A percentile compares a stretch with the other conserved stretches of the same genome.
phyloP scores from a whole-genome alignment of 2,797 vertebrate species.

The Jordanella pulchra region DNA sequence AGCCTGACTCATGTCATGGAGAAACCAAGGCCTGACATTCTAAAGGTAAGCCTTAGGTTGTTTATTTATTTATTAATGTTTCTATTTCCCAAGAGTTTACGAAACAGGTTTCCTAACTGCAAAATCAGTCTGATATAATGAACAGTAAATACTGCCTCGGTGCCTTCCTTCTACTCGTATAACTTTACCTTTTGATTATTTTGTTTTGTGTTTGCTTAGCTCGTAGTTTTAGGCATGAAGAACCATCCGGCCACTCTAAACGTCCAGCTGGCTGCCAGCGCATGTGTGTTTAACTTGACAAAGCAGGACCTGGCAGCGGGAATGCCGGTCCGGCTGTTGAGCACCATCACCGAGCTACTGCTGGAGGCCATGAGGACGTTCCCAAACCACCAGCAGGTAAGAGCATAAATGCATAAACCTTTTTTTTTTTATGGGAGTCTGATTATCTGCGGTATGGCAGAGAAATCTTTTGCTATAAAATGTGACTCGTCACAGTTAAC shows the following conservation, averaged over 20 bases:
- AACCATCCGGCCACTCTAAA: constrained; percentile 95
- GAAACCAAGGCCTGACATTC: constrained; percentile 94
- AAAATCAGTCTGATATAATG: background rate
- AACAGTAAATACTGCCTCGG: background rate
- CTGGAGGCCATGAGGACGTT: constrained; percentile 98
- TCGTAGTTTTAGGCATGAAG: constrained; percentile 96
- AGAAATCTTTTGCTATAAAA: background rate
- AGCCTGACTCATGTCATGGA: constrained; percentile 96
- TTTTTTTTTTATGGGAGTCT: background rate
- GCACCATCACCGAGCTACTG: constrained; percentile 91
- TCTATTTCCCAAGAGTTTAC: background rate
- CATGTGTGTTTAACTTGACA: constrained; percentile 97
- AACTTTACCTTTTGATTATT: background rate
- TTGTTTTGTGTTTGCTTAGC: constrained; percentile 66
- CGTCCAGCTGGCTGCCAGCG: constrained; percentile 96
- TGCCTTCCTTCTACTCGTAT: background rate
- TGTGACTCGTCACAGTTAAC: background rate
- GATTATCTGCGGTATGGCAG: background rate
- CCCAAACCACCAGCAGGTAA: constrained; percentile 97
- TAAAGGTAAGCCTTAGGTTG: constrained; percentile 82
- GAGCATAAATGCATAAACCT: background rate
- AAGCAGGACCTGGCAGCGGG: constrained; percentile 96
- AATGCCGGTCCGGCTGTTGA: constrained; percentile 93
- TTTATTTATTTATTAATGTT: background rate
- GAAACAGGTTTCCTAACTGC: background rate